These are phyloP conservation scores for Aspiorhynchus laticeps DNA, from an alignment of 2,113 vertebrate species.

Conservation along the genomic window DNA sequence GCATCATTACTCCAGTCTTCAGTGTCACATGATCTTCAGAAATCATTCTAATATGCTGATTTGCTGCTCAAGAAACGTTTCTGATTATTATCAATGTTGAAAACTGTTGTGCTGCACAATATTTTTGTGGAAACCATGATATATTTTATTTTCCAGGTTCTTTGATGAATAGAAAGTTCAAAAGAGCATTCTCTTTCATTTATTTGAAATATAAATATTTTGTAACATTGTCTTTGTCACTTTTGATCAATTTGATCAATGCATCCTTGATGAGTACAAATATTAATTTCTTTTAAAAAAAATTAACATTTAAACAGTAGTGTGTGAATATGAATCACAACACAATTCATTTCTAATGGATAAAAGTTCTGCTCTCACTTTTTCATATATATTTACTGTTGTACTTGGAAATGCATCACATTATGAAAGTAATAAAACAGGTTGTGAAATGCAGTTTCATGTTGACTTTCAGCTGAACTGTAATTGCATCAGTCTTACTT, in stretches of 20 bases:
- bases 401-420: not conserved
- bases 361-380: not conserved
- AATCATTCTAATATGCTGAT: not conserved
- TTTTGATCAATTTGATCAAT: not conserved
- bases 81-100: not conserved
- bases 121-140: not conserved
- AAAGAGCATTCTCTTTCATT: not conserved
- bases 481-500: not conserved
- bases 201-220: not conserved
- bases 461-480: conserved; percentile 1
- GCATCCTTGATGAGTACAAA: not conserved
- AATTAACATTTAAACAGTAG: not conserved
- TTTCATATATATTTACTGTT: not conserved
- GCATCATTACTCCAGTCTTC: not conserved
- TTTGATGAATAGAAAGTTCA: not conserved
- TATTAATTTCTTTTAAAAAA: not conserved
- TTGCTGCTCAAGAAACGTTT: not conserved
- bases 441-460: conserved; percentile 8
- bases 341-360: not conserved
- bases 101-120: not conserved
- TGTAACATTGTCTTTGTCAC: not conserved
- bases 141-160: not conserved
- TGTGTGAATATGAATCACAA: not conserved
- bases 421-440: not conserved
- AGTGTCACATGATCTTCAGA: not conserved